Conservation (phyloP, 2,113 vertebrate species). For the Salvelinus sp. region DNA sequence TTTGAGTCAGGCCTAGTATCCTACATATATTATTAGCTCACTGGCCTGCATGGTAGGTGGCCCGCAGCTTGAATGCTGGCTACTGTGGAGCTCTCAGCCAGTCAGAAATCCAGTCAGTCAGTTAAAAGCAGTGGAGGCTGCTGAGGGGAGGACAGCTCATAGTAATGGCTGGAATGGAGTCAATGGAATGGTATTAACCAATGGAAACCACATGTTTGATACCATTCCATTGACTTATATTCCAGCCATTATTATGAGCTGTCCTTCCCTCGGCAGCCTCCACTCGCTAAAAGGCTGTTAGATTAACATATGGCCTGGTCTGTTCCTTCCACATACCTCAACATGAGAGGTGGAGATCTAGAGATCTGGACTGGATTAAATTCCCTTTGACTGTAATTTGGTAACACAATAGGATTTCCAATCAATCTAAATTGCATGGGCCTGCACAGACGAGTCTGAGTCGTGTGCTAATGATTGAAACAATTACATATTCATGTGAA, state of each 20-base stretch:
- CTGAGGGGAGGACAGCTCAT: too few relatives aligned
- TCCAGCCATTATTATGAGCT: too few relatives aligned
- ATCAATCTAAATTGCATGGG: background rate
- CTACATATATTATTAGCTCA: slow-evolving; percentile 62
- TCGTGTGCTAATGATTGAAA: background rate
- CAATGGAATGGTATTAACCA: too few relatives aligned
- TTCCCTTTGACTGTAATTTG: background rate
- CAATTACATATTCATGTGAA: background rate
- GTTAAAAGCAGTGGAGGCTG: too few relatives aligned
- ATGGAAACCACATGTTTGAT: too few relatives aligned
- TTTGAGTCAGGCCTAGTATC: slow-evolving; percentile 12
- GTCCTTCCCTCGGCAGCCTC: too few relatives aligned
- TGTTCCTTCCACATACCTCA: background rate
- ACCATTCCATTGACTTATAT: too few relatives aligned
- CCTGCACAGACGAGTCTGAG: background rate
- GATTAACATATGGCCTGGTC: slow-evolving; percentile 61
- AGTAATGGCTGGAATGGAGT: too few relatives aligned
- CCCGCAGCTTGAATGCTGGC: slow-evolving; percentile 60
- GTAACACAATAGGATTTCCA: background rate
- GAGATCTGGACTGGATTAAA: background rate
- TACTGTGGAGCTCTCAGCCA: slow-evolving; percentile 34
- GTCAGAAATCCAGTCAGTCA: too few relatives aligned
- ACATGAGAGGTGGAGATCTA: background rate
- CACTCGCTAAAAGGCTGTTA: slow-evolving; percentile 7
- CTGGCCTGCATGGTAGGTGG: slow-evolving; percentile 52